These are phyloP conservation scores for Temnothorax rugatulus DNA, from an alignment of 2,888 invertebrate species.

Conservation along the genomic window DNA sequence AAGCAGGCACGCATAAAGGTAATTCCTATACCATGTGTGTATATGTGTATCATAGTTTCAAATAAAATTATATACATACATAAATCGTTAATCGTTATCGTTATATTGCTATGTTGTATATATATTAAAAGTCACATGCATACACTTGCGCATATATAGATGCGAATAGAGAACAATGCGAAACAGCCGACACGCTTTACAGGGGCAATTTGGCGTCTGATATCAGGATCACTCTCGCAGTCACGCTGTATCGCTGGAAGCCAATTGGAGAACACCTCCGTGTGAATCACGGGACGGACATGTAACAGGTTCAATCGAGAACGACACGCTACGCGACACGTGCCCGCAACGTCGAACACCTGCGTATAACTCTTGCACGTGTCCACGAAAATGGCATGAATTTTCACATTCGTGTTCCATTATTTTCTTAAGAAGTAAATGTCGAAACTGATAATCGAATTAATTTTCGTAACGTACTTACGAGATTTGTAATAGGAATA, in stretches of 20 bases:
- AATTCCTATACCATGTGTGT: background rate
- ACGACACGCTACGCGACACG: constrained; percentile 1
- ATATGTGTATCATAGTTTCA: background rate
- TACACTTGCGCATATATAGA: background rate
- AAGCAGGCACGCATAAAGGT: constrained; percentile 1
- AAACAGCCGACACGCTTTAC: background rate
- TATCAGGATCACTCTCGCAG: background rate
- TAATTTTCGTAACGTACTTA: background rate
- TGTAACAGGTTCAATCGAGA: constrained; percentile 14
- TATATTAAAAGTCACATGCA: background rate
- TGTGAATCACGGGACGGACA: background rate
- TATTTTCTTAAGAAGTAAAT: background rate
- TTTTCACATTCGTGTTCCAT: background rate
- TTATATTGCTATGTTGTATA: background rate
- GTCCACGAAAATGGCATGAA: background rate
- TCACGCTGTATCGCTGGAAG: background rate
- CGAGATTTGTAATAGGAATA: background rate
- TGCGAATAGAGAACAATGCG: background rate
- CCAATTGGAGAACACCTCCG: constrained; percentile 8
- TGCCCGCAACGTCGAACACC: background rate
- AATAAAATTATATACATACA: background rate
- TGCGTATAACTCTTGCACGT: background rate
- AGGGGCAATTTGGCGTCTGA: background rate
- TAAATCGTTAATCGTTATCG: background rate
- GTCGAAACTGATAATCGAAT: background rate